These are phyloP conservation scores for Oikopleura dioica DNA, from an alignment of 23 tunicate genomes.

Conservation along the genomic window DNA sequence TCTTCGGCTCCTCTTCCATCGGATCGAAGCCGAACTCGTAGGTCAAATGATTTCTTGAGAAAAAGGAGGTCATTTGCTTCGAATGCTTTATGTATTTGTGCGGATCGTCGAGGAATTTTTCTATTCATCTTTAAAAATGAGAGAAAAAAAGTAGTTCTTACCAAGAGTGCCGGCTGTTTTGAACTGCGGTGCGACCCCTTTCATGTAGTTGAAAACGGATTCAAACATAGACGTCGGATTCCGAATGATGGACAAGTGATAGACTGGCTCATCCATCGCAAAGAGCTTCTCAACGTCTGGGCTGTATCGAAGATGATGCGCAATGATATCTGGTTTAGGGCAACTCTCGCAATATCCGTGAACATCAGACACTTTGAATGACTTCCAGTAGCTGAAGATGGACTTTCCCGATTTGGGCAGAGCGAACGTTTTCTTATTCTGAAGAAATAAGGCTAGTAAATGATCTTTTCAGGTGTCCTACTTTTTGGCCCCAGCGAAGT, in stretches of 20 bases:
- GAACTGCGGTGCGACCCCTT: background rate
- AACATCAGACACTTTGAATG: too few species aligned
- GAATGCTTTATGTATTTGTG: background rate
- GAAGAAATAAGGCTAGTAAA: too few species aligned
- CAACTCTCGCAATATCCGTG: too few species aligned
- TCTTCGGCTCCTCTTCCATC: background rate
- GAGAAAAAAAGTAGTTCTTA: too few species aligned
- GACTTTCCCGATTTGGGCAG: background rate
- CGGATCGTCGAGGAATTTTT: background rate
- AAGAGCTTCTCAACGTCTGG: background rate
- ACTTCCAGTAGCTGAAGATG: background rate
- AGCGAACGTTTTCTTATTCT: background rate
- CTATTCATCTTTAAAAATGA: too few species aligned
- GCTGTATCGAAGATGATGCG: background rate
- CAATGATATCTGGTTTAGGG: background rate
- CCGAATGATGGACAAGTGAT: background rate
- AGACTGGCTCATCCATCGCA: background rate
- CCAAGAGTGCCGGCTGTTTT: background rate
- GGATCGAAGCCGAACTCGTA: background rate
- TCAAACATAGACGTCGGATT: background rate
- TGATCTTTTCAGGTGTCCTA: too few species aligned
- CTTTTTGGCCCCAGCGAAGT: background rate
- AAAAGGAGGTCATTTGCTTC: background rate
- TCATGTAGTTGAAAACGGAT: background rate
- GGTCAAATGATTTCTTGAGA: background rate